Base-by-base conservation (phyloP, 2,797 vertebrate species). In the Tiaroga cobitis region DNA sequence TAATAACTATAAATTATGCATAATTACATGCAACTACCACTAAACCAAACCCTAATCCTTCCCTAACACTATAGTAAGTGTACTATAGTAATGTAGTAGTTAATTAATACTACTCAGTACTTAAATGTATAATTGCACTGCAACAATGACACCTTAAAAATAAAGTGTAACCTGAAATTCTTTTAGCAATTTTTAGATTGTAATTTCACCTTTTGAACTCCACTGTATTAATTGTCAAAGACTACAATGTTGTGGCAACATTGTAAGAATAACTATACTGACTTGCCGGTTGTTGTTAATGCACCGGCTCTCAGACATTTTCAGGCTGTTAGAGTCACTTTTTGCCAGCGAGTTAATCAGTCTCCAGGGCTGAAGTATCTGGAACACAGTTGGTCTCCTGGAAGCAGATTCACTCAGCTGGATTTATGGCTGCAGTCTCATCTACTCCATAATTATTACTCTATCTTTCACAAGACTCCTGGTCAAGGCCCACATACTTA, bases 281-380 rank as follows among this genome's bases (percentile, higher is more conserved):
- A 85, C 63, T 70, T 49, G 32, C 19, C 63, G 26, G 26, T 72
- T 80, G 68, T 49, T 75, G 32, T 85, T 77, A 82, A 84, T 78
- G 68, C 83, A 73, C 82, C 63, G 18, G 68, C 51, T 67, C 34
- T 43, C 37, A 83, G 86, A 86, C 84, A 85, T 79, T 87, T 80
- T 84, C 81, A 84, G 85, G 82, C 41, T 81, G 73, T 41, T 49
- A 75, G 54, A 49, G 24, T 86, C 63, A 56, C 56, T 76, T 76
- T 75, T 73, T 75, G 74, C 8, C 63, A 61, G 37, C 34, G 18
- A 68, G 77, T 72, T 75, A 85, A 88, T 88, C 81, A 59, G 84
- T 90, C 88, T 88, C 82, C 70, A 63, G 81, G 34, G 41, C 74
- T 89, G 85, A 90, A 78, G 68, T 83, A 87, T 88, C 88, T 87